Base-by-base conservation (phyloP, 2,888 invertebrate species). In the Axea sp. region DNA sequence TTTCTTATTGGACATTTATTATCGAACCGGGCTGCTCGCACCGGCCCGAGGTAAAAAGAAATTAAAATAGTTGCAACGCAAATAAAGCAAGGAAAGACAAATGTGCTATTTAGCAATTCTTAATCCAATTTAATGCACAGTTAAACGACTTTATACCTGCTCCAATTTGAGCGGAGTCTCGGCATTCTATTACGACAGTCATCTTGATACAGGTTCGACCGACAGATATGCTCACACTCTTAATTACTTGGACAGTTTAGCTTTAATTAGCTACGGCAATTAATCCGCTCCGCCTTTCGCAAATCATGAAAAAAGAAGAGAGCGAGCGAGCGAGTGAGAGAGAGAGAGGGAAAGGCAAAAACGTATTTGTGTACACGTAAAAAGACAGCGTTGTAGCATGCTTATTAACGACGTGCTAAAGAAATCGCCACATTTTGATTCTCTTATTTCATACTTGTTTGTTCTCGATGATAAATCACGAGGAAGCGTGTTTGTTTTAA, bases 261-360 rank as follows among this genome's bases (percentile, higher is more conserved):
- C 68, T 76, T 81, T 83, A 83, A 83, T 84, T 82, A 83, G 81
- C 78, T 76, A 62, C 75, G 73, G 77, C 78, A 83, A 84, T 84
- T 83, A 84, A 84, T 84, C 81, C 81, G 81, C 78, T 77, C 74
- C 75, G 77, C 79, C 76, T 74, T 76, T 78, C 74, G 72, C 71
- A 65, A 74, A 41, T 45, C 59, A 31, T 39, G 15, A 57, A 37
- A 64, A 73, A 73, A 71, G 65, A 31, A 59, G 30, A 12, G 15
- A 9, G 43, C n/a, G n/a, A n/a, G n/a, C n/a, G n/a, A n/a, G n/a
- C n/a, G n/a, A n/a, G n/a, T n/a, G n/a, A n/a, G n/a, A n/a, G n/a
- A n/a, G n/a, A n/a, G n/a, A n/a, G n/a, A n/a, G n/a, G n/a, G n/a
- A n/a, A n/a, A n/a, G n/a, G n/a, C n/a, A n/a, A n/a, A n/a, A n/a